Conservation (phyloP, 2,797 vertebrate species). For the Phyllotis vaccarum region DNA sequence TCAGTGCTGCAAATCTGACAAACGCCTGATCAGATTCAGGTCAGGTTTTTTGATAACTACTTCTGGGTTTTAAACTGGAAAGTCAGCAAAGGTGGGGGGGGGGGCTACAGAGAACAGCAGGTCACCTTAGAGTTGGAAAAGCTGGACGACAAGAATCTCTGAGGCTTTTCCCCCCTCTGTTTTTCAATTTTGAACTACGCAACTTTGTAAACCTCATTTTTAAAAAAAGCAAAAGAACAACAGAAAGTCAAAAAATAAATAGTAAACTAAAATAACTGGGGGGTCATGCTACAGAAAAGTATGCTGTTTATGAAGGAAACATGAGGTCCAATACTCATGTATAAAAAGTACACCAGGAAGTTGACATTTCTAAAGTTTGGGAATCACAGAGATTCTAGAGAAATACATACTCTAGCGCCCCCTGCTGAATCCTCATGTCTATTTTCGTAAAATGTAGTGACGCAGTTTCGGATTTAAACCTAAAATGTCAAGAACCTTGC, state of each 20-base stretch:
- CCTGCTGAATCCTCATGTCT: slow-evolving; percentile 51
- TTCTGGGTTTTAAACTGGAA: not conserved
- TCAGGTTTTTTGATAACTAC: not conserved
- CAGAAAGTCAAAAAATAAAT: not conserved
- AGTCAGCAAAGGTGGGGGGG: not conserved
- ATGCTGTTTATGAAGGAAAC: not conserved
- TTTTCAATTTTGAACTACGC: not conserved
- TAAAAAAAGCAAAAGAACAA: not conserved
- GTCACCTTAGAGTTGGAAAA: not conserved
- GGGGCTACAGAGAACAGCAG: not conserved
- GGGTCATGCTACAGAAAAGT: not conserved
- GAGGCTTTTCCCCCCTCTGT: not conserved
- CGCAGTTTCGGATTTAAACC: not conserved
- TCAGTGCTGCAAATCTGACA: slow-evolving; percentile 21
- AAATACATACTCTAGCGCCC: slow-evolving; percentile 60
- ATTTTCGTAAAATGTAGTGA: not conserved
- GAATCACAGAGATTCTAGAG: not conserved
- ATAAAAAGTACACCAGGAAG: slow-evolving; percentile 16
- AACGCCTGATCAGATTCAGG: not conserved
- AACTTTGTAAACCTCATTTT: slow-evolving; percentile 17
- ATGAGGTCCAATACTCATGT: not conserved
- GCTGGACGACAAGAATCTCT: not conserved
- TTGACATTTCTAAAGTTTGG: not conserved
- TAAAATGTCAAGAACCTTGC: not conserved
- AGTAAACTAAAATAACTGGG: not conserved